These are phyloP conservation scores for Nothobranchius furzeri DNA, from an alignment of 2,113 vertebrate species.

Conservation along the genomic window DNA sequence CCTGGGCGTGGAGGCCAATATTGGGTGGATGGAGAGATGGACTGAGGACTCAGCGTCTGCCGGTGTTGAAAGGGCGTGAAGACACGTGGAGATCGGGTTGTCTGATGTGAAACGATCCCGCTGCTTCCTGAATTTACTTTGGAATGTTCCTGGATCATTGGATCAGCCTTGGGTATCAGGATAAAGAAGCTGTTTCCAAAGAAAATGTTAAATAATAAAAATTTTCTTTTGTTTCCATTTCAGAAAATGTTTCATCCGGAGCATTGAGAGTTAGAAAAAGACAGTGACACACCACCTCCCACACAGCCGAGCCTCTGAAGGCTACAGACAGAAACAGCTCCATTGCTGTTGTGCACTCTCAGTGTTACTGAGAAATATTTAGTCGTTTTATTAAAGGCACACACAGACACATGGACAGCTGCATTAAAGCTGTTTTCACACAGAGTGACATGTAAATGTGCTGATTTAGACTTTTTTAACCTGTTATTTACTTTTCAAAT, in stretches of 20 bases:
- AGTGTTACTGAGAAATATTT: constrained; percentile 4
- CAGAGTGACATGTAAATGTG: neutral
- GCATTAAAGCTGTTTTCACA: neutral
- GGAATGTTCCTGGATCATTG: neutral
- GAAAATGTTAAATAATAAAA: neutral
- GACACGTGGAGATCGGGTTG: neutral
- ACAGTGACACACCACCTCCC: constrained; percentile 37
- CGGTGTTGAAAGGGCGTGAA: constrained; percentile 20
- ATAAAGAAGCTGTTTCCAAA: neutral
- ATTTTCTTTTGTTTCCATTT: neutral
- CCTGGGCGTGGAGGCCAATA: neutral
- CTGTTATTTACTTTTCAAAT: no score
- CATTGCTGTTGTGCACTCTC: constrained; percentile 19
- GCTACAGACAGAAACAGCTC: constrained; percentile 53
- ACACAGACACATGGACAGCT: no score
- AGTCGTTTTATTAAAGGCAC: neutral
- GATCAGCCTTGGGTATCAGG: neutral
- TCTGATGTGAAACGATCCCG: neutral
- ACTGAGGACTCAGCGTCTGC: neutral
- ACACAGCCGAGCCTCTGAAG: constrained; percentile 49
- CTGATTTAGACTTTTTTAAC: no score
- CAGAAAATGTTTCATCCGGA: neutral
- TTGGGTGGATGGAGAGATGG: constrained; percentile 12
- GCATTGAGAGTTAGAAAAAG: constrained; percentile 4
- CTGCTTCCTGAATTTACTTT: neutral